Conservation (phyloP, 2,113 vertebrate species). For the Cyanocitta stelleri region DNA sequence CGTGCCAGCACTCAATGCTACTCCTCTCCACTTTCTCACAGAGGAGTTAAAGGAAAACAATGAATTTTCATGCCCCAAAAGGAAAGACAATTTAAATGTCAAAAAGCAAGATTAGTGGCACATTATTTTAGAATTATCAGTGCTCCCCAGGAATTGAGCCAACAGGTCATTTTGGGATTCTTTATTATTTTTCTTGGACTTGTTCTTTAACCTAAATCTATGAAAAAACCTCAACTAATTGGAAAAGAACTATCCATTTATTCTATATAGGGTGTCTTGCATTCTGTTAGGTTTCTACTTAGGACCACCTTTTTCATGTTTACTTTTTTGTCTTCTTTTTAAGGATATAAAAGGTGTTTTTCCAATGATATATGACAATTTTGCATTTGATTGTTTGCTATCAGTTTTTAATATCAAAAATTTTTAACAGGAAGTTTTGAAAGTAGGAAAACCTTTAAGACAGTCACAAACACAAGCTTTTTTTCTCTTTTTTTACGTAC, state of each 20-base stretch:
- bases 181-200: background rate
- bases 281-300: background rate
- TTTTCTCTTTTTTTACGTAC: background rate
- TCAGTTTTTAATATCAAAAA: background rate
- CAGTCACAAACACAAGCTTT: background rate
- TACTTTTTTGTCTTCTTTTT: background rate
- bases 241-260: background rate
- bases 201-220: background rate
- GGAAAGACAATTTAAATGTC: background rate
- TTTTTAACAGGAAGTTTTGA: background rate
- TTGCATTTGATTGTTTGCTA: background rate
- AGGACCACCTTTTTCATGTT: background rate
- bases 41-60: background rate
- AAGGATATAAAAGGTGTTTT: background rate
- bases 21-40: background rate
- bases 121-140: background rate
- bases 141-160: background rate
- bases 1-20: fast-evolving
- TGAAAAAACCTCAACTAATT: background rate
- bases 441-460: background rate
- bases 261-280: background rate
- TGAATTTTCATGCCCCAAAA: background rate
- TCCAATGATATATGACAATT: background rate
- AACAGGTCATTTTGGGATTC: background rate
- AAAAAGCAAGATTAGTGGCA: background rate